Conservation (phyloP, 2,797 vertebrate genomes). For the Pampus argenteus region DNA sequence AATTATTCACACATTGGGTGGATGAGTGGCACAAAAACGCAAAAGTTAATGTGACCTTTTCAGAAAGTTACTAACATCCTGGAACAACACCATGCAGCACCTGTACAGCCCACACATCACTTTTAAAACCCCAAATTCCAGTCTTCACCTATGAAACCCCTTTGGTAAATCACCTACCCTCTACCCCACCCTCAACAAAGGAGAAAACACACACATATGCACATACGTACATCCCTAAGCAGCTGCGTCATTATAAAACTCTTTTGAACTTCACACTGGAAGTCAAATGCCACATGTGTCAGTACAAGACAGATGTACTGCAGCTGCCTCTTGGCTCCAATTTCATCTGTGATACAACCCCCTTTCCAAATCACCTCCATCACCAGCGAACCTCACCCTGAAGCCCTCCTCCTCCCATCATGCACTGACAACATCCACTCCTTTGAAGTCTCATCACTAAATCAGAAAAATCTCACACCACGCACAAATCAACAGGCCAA, state of each 20-base stretch:
- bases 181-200: slow-evolving; percentile 54
- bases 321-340: slow-evolving; percentile 83
- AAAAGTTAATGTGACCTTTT: not conserved
- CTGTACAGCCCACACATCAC: slow-evolving; percentile 50
- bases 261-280: slow-evolving; percentile 88
- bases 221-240: slow-evolving; percentile 66
- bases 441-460: slow-evolving; percentile 71
- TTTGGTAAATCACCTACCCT: slow-evolving; percentile 22
- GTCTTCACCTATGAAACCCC: slow-evolving; percentile 62
- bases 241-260: slow-evolving; percentile 87
- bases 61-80: slow-evolving; percentile 17
- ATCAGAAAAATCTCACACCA: slow-evolving; percentile 32
- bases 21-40: not conserved
- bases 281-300: slow-evolving; percentile 88
- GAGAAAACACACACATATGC: slow-evolving; percentile 32
- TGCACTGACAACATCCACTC: slow-evolving; percentile 59
- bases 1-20: not conserved
- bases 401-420: slow-evolving; percentile 48
- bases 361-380: slow-evolving; percentile 18
- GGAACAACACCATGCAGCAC: slow-evolving; percentile 32
- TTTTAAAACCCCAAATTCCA: slow-evolving; percentile 51
- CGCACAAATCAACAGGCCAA: slow-evolving; percentile 11
- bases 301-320: slow-evolving; percentile 86
- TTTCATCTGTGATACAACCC: slow-evolving; percentile 70
- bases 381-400: slow-evolving; percentile 17